These are phyloP conservation scores for Pseudorasbora parva DNA, from an alignment of 2,113 vertebrate genomes.

Conservation along the genomic window DNA sequence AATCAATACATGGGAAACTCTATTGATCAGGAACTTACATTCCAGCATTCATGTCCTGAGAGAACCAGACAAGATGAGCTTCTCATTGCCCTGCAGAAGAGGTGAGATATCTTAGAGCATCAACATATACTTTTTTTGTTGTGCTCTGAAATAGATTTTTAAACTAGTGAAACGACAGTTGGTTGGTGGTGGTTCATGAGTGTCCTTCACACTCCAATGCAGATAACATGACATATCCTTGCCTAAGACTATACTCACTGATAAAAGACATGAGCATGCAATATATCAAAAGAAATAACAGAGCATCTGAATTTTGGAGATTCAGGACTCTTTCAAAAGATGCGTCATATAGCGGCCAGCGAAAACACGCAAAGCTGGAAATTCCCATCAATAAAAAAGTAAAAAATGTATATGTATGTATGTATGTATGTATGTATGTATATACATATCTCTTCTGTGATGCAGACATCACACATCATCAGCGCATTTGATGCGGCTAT, in stretches of 20 bases:
- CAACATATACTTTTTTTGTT: neutral
- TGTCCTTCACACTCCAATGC: neutral
- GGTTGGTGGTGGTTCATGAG: neutral
- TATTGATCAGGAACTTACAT: slow-evolving; percentile 32
- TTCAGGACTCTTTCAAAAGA: too few species aligned
- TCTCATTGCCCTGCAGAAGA: neutral
- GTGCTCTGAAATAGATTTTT: neutral
- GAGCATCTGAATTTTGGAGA: too few species aligned
- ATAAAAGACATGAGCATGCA: neutral
- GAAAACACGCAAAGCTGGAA: too few species aligned
- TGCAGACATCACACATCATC: too few species aligned
- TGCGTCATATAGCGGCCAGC: too few species aligned
- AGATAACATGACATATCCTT: neutral
- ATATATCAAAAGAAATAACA: too few species aligned
- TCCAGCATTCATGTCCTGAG: neutral
- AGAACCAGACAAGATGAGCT: neutral
- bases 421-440: too few species aligned
- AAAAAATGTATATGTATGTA: too few species aligned
- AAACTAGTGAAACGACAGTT: neutral
- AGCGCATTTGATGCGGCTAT: too few species aligned
- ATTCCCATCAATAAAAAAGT: too few species aligned
- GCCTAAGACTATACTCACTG: neutral
- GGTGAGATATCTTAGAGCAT: neutral
- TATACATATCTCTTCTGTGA: too few species aligned
- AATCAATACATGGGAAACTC: slow-evolving; percentile 50